These are phyloP conservation scores for Aphyosemion australe DNA, from an alignment of 2,113 vertebrate genomes.

Conservation along the genomic window DNA sequence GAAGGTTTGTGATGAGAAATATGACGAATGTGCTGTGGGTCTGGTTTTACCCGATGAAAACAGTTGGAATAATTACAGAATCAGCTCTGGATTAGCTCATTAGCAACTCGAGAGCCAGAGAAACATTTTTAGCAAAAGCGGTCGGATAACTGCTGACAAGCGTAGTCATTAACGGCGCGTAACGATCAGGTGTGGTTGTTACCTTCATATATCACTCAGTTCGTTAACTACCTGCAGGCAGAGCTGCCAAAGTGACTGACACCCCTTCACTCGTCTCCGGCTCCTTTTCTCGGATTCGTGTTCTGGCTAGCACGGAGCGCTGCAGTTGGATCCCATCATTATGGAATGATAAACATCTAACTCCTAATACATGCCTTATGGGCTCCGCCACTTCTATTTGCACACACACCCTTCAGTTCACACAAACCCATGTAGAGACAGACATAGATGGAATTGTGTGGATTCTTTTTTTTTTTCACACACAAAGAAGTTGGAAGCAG, in stretches of 20 bases:
- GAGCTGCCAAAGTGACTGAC: slow-evolving; percentile 49
- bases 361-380: slow-evolving; percentile 67
- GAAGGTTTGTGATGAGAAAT: not conserved
- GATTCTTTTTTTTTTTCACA: slow-evolving; percentile 34
- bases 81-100: not conserved
- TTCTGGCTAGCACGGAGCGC: slow-evolving; percentile 60
- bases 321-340: slow-evolving; percentile 71
- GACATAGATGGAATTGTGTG: slow-evolving; percentile 22
- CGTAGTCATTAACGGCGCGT: slow-evolving; percentile 32
- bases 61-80: not conserved
- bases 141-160: slow-evolving; percentile 10
- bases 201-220: slow-evolving; percentile 28
- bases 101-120: not conserved
- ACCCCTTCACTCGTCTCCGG: slow-evolving; percentile 4
- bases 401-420: slow-evolving; percentile 44
- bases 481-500: slow-evolving; percentile 25
- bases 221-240: slow-evolving; percentile 32
- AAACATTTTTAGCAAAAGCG: not conserved
- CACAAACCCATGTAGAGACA: slow-evolving; percentile 15
- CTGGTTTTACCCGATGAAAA: not conserved
- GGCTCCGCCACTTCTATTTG: slow-evolving; percentile 46
- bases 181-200: slow-evolving; percentile 18
- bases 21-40: not conserved
- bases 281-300: slow-evolving; percentile 41
- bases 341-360: slow-evolving; percentile 74